A percentile compares a stretch with the other conserved stretches of the same genome.
Conservation (phyloP, 2,797 vertebrate genomes). For the Girardinus metallicus region DNA sequence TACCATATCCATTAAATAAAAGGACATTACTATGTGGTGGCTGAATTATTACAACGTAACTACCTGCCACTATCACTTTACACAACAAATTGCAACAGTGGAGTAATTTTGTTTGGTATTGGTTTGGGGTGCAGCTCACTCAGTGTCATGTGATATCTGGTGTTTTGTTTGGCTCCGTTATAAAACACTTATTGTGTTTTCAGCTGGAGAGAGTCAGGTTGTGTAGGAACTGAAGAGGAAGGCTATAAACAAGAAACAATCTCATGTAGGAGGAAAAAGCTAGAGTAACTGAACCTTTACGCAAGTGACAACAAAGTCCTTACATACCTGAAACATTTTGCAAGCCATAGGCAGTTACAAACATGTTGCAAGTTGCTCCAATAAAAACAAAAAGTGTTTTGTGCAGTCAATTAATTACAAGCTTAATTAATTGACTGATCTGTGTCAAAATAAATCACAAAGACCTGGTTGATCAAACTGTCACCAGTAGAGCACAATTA, state of each 20-base stretch:
- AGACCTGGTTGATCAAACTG: background rate
- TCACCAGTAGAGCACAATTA: no score
- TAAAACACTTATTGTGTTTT: background rate
- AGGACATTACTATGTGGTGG: background rate
- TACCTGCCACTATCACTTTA: background rate
- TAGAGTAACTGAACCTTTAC: conserved; percentile 7
- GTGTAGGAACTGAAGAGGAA: conserved; percentile 11
- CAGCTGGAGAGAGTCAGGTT: conserved; percentile 1
- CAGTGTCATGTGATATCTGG: background rate
- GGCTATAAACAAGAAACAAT: background rate
- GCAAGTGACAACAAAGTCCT: background rate
- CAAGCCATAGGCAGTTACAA: no score
- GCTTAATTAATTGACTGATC: no score
- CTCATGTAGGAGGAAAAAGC: background rate
- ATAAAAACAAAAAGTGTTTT: background rate
- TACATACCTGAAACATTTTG: background rate
- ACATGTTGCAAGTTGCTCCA: background rate
- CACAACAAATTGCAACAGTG: background rate
- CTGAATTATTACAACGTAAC: background rate
- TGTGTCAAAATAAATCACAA: background rate
- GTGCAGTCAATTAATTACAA: background rate
- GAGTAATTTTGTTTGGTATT: no score
- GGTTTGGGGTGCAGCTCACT: background rate
- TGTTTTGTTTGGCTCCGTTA: conserved; percentile 1
- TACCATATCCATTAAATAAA: background rate